These are phyloP conservation scores for Pemphigus obesinymphae DNA, from an alignment of 1,140 invertebrate genomes.

Conservation along the genomic window DNA sequence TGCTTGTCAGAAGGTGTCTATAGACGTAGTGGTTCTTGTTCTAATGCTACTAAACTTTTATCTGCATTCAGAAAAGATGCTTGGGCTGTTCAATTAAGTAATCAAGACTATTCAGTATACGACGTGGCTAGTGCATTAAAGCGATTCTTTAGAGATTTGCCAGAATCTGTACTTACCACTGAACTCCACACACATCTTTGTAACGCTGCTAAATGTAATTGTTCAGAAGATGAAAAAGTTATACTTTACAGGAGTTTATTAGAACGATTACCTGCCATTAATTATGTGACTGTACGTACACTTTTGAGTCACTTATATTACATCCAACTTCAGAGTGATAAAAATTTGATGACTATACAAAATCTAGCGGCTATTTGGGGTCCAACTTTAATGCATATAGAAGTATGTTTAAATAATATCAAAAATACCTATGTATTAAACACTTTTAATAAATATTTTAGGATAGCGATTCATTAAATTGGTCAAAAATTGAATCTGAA, in stretches of 20 bases:
- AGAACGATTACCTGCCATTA: slow-evolving; percentile 61
- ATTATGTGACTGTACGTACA: slow-evolving; percentile 66
- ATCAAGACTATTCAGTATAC: slow-evolving; percentile 70
- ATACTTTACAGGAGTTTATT: slow-evolving; percentile 58
- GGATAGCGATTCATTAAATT: slow-evolving; percentile 51
- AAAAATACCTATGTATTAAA: not conserved
- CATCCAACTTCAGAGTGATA: slow-evolving; percentile 65
- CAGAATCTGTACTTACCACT: slow-evolving; percentile 64
- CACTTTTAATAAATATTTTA: slow-evolving; percentile 24
- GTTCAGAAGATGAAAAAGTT: slow-evolving; percentile 46
- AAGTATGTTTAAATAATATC: slow-evolving; percentile 51
- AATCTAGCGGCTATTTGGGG: slow-evolving; percentile 82
- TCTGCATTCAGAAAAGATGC: slow-evolving; percentile 71
- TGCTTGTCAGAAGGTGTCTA: slow-evolving; percentile 82
- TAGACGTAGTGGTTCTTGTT: slow-evolving; percentile 68
- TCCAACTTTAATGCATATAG: slow-evolving; percentile 71
- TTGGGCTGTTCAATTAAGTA: slow-evolving; percentile 72
- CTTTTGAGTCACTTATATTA: slow-evolving; percentile 75
- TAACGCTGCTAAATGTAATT: slow-evolving; percentile 47
- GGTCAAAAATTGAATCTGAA: slow-evolving; percentile 61
- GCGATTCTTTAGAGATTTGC: slow-evolving; percentile 73
- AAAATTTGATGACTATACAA: slow-evolving; percentile 72
- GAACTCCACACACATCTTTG: slow-evolving; percentile 57
- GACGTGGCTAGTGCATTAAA: slow-evolving; percentile 82
- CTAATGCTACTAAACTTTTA: slow-evolving; percentile 70